phyloP scores from a whole-genome alignment of 2,888 invertebrate genomes.

The Ormyrus nitidulus region DNA sequence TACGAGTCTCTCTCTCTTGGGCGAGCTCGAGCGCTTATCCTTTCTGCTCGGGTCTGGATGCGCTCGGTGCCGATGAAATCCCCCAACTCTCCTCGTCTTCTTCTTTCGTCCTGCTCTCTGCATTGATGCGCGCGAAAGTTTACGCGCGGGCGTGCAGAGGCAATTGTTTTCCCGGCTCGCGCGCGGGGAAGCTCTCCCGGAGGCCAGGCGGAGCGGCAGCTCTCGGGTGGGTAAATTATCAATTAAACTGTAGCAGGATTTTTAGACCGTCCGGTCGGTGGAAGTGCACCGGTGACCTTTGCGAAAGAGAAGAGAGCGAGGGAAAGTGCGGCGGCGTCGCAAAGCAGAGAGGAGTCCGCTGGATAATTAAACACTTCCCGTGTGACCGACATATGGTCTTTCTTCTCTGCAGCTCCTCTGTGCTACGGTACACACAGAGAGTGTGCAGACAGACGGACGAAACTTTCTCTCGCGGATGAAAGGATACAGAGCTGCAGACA shows the following conservation, averaged over 20 bases:
- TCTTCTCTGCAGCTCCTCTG: neutral
- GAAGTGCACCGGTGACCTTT: constrained; percentile 59
- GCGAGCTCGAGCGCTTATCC: no score
- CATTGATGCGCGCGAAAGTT: no score
- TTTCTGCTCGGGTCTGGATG: no score
- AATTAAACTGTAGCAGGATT: constrained; percentile 69
- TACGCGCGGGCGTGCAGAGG: no score
- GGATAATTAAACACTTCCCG: constrained; percentile 66
- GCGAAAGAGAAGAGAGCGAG: neutral
- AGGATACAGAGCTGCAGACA: neutral
- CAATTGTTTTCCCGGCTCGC: no score
- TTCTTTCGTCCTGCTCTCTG: no score
- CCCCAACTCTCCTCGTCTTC: no score
- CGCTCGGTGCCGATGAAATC: no score
- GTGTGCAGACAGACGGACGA: neutral
- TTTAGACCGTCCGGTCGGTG: constrained; percentile 61
- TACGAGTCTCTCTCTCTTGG: no score
- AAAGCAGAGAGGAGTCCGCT: constrained; percentile 12
- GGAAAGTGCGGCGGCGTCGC: neutral
- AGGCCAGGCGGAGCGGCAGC: neutral
- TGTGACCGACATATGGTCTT: constrained; percentile 61
- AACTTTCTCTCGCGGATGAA: neutral
- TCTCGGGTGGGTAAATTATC: constrained; percentile 63
- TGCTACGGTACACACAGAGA: neutral
- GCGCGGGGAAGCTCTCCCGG: no score